Evolutionary conservation across 2,888 invertebrate genomes (phyloP).

Genomic region (Agrochola lychnidis): DNA sequence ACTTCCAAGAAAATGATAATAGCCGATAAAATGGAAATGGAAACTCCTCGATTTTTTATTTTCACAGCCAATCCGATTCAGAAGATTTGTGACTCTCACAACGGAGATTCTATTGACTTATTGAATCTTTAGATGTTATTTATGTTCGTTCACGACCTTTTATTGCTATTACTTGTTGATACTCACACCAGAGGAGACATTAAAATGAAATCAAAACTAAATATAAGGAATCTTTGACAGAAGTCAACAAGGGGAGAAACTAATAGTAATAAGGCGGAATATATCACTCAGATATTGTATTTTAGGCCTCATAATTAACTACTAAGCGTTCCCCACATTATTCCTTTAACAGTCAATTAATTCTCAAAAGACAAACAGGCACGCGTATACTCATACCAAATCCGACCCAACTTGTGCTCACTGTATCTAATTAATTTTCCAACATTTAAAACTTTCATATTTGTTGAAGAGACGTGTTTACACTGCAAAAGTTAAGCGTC

Average conservation of each 20-base stretch:
- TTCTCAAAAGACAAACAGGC: conserved; percentile 55
- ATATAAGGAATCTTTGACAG: not conserved
- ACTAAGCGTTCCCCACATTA: conserved; percentile 36
- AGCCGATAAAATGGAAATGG: conserved; percentile 1
- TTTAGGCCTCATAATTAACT: conserved; percentile 16
- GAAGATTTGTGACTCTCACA: conserved; percentile 52
- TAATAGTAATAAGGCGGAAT: not conserved
- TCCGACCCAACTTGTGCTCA: conserved; percentile 40
- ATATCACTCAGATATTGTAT: not conserved
- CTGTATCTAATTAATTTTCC: conserved; percentile 66
- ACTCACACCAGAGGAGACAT: conserved; percentile 15
- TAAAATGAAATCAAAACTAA: conserved; percentile 17
- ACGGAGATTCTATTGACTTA: conserved; percentile 35
- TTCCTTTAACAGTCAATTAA: conserved; percentile 52
- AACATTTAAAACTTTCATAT: conserved; percentile 68
- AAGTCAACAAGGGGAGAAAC: not conserved
- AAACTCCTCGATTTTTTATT: conserved; percentile 18
- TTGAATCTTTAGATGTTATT: conserved; percentile 50
- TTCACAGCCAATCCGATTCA: conserved; percentile 24
- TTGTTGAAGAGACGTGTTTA: conserved; percentile 68
- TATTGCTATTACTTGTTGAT: conserved; percentile 52
- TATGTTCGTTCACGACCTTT: conserved; percentile 30
- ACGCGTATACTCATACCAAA: conserved; percentile 51
- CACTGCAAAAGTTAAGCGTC: conserved; percentile 62
- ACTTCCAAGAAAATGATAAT: conserved; percentile 13